These are phyloP conservation scores for Scrobipalpa costella DNA, from an alignment of 2,888 invertebrate species.

Conservation along the genomic window DNA sequence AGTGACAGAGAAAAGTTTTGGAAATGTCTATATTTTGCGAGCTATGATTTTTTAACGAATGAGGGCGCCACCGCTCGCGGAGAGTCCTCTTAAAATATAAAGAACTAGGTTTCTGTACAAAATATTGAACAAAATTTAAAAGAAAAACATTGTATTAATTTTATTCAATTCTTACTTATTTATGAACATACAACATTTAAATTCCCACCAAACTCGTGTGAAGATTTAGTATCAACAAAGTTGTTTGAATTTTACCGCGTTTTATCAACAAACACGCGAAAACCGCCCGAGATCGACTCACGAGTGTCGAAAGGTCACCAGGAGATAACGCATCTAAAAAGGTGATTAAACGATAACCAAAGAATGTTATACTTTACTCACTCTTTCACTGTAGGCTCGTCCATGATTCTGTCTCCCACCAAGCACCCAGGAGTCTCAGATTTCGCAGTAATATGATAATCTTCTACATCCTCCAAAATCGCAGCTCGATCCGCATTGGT, in stretches of 20 bases:
- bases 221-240: too few species aligned
- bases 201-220: too few species aligned
- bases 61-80: too few species aligned
- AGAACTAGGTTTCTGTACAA: too few species aligned
- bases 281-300: neutral
- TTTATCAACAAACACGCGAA: constrained; percentile 8
- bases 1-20: too few species aligned
- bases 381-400: constrained; percentile 38
- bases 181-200: too few species aligned
- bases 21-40: too few species aligned
- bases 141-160: too few species aligned
- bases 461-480: constrained; percentile 72
- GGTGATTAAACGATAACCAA: neutral
- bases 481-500: constrained; percentile 71
- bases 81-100: too few species aligned
- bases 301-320: constrained; percentile 34
- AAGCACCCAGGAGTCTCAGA: constrained; percentile 73
- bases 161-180: too few species aligned
- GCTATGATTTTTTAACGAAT: too few species aligned
- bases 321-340: neutral
- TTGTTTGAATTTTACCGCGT: constrained; percentile 14
- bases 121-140: too few species aligned
- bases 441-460: constrained; percentile 64
- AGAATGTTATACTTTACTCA: constrained; percentile 14
- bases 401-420: constrained; percentile 59